Evolutionary conservation across 35 echinoderm and acorn worm genomes (phyloP).

Genomic region (Amphiura filiformis): DNA sequence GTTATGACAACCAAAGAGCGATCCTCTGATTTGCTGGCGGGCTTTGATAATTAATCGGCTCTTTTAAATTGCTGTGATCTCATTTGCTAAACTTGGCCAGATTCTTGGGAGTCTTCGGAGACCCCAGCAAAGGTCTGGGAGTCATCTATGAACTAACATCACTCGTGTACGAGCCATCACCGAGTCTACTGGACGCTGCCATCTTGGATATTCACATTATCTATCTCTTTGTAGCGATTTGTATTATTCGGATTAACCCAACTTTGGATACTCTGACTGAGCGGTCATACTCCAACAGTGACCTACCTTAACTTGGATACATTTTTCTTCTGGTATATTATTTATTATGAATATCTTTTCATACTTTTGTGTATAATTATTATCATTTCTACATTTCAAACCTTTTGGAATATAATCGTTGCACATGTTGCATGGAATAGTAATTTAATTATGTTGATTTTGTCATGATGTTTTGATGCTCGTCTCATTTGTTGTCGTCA

Average conservation of each 20-base stretch:
- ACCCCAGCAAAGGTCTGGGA: slow-evolving; percentile 24
- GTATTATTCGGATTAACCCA: not conserved
- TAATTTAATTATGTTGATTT: no score
- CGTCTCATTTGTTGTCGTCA: no score
- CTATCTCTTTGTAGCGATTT: not conserved
- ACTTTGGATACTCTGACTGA: not conserved
- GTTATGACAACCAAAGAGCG: not conserved
- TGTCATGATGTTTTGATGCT: no score
- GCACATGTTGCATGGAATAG: no score
- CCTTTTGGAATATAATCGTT: no score
- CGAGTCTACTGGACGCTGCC: not conserved
- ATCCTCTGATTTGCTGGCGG: not conserved
- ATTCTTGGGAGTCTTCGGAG: slow-evolving; percentile 4
- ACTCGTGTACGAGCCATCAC: not conserved
- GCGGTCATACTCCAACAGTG: not conserved
- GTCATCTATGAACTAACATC: not conserved
- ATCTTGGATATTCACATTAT: not conserved
- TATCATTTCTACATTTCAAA: no score
- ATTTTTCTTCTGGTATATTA: slow-evolving; percentile 10
- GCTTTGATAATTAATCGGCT: slow-evolving; percentile 25
- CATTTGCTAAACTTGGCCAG: slow-evolving; percentile 55
- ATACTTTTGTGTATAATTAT: no score
- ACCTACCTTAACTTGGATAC: not conserved
- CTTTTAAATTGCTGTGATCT: slow-evolving; percentile 20
- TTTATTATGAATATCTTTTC: no score